A percentile compares a stretch with the other conserved stretches of the same genome.
phyloP scores from a whole-genome alignment of 2,113 vertebrate genomes.

The Acanthochromis polyacanthus region DNA sequence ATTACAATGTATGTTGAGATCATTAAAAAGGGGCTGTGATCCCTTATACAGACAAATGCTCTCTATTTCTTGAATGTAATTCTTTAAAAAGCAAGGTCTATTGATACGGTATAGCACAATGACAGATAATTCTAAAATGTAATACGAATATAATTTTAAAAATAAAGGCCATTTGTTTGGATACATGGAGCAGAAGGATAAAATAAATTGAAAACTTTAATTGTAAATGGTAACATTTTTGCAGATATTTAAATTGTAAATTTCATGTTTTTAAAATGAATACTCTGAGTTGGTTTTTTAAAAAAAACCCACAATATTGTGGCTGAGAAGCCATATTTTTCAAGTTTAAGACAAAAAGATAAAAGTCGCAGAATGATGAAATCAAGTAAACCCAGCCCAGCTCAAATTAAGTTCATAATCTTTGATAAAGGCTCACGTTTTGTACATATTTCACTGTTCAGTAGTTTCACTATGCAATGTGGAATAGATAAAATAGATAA shows the following conservation, averaged over 20 bases:
- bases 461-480: conserved; percentile 69
- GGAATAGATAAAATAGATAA: conserved; percentile 72
- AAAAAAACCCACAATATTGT: no score
- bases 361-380: no score
- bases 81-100: neutral
- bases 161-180: no score
- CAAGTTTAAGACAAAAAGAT: no score
- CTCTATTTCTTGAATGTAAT: neutral
- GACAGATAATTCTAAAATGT: neutral
- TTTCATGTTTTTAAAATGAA: neutral
- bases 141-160: neutral
- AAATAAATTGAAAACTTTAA: no score
- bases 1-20: no score
- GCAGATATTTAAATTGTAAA: neutral
- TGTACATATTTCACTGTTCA: conserved; percentile 50
- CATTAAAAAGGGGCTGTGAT: no score
- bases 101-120: neutral
- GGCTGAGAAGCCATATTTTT: no score
- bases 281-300: no score
- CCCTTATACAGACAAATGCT: no score
- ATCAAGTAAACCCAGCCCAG: neutral
- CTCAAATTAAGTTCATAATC: conserved; percentile 48
- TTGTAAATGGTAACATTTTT: neutral
- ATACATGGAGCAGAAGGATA: no score
- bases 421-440: conserved; percentile 10